A percentile compares a stretch with the other conserved stretches of the same genome.
phyloP scores from a whole-genome alignment of 2,113 vertebrate genomes.

The Choloepus hoffmanni region DNA sequence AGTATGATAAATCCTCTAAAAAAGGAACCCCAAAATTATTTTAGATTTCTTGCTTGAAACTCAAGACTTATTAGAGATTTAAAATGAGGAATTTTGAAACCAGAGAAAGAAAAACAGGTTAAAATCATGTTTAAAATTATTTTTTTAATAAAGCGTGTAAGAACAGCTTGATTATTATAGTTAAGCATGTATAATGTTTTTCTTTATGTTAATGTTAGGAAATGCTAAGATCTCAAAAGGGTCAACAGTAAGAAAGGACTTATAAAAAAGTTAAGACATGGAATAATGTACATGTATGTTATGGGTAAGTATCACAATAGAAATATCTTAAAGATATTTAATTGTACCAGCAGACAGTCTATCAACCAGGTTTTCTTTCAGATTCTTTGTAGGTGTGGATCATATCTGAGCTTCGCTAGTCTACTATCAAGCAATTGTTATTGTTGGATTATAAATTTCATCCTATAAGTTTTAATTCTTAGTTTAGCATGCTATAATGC shows the following conservation, averaged over 20 bases:
- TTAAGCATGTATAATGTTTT: background rate
- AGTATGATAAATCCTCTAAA: conserved; percentile 5
- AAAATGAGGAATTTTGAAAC: conserved; percentile 51
- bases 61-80: conserved; percentile 4
- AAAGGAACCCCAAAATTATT: background rate
- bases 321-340: conserved; percentile 38
- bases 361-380: conserved; percentile 31
- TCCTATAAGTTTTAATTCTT: conserved; percentile 54
- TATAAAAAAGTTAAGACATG: conserved; percentile 31
- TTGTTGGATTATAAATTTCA: conserved; percentile 15
- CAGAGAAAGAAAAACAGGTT: conserved; percentile 17
- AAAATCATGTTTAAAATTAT: conserved; percentile 30
- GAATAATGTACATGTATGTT: conserved; percentile 30
- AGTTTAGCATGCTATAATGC: background rate
- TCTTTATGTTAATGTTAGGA: conserved; percentile 20
- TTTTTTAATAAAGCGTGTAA: background rate
- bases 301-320: conserved; percentile 21
- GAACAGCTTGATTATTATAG: conserved; percentile 12
- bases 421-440: background rate
- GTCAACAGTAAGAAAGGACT: conserved; percentile 20
- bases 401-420: conserved; percentile 53
- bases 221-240: conserved; percentile 45
- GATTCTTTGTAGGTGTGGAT: conserved; percentile 7
- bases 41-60: background rate
- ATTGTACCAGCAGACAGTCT: background rate